Evolutionary conservation across 2,888 invertebrate genomes (phyloP), one percentile per base, ranked within the genome.

Genomic region (Philereme transversata): DNA sequence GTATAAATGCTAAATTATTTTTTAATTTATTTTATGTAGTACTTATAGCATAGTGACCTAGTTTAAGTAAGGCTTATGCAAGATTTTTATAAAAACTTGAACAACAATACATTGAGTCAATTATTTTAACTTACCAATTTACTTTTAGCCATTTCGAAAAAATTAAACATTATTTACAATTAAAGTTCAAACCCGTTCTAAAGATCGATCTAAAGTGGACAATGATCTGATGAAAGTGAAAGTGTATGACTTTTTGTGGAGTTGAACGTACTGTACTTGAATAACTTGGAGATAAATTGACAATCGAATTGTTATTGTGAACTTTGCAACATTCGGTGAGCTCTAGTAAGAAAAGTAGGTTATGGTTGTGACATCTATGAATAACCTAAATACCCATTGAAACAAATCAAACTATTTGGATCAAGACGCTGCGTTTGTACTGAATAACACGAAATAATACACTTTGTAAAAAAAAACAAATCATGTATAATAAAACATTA

Each of bases 141-240:
- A 22, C 22, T 22, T 22, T 49, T 9, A 9, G 44, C 45, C 5
- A 53, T 11, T 53, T 53, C 36, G 33, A 40, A 46, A 33, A 46
- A 33, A 40, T 46, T 52, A 52, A 60, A 64, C 60, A 66, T 60
- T 66, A 47, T n/a, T 40, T 40, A 41, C 50, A 54, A 60, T 46
- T 41, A 52, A 59, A 61, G 55, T 53, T 56, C 8, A 53, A 64
- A 58, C 60, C 57, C 22, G 3, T 22, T 22, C 22, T 22, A 22
- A 3, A 47, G 57, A 60, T 67, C 64, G 45, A 64, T 64, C 57
- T 51, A 22, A 47, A 62, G 45, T 56, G 54, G 47, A 64, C 65
- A 46, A 58, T 62, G 56, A 70, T 75, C 70, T 69, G 67, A 76
- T 68, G 76, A 84, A 89, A 89, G 89, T 86, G 89, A 90, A 90